These are phyloP conservation scores for Acheta domesticus DNA, from an alignment of 2,888 invertebrate species.

Conservation along the genomic window DNA sequence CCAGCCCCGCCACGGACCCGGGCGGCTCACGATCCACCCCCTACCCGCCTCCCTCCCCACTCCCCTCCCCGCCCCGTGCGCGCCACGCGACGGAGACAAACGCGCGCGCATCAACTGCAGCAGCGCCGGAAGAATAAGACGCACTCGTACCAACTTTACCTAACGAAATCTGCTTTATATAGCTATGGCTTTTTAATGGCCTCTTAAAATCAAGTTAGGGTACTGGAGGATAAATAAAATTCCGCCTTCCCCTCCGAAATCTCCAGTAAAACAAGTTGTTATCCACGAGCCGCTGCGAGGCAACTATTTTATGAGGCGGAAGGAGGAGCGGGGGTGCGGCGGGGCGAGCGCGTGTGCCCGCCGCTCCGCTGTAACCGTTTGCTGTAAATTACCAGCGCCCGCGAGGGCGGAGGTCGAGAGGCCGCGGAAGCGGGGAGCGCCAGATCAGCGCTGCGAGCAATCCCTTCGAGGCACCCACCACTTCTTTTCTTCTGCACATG, in stretches of 20 bases:
- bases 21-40: too few relatives aligned
- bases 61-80: too few relatives aligned
- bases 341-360: background rate
- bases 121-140: background rate
- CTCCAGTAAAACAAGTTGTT: constrained; percentile 18
- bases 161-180: constrained; percentile 7
- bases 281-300: background rate
- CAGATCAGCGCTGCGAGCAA: too few relatives aligned
- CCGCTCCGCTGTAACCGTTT: constrained; percentile 1
- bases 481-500: too few relatives aligned
- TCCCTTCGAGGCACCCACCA: too few relatives aligned
- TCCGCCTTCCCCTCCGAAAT: constrained; percentile 6
- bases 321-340: too few relatives aligned
- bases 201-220: constrained; percentile 2
- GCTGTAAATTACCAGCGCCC: background rate
- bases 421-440: too few relatives aligned
- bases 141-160: constrained; percentile 9
- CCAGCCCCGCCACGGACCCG: too few relatives aligned
- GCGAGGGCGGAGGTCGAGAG: background rate
- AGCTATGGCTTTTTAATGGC: constrained; percentile 18
- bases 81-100: too few relatives aligned
- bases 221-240: constrained; percentile 18
- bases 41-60: too few relatives aligned
- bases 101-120: too few relatives aligned
- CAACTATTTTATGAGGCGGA: constrained; percentile 1